Evolutionary conservation across 1,140 invertebrate genomes (phyloP), one percentile per base, ranked within the genome.

Genomic region (Asbolus verrucosus): DNA sequence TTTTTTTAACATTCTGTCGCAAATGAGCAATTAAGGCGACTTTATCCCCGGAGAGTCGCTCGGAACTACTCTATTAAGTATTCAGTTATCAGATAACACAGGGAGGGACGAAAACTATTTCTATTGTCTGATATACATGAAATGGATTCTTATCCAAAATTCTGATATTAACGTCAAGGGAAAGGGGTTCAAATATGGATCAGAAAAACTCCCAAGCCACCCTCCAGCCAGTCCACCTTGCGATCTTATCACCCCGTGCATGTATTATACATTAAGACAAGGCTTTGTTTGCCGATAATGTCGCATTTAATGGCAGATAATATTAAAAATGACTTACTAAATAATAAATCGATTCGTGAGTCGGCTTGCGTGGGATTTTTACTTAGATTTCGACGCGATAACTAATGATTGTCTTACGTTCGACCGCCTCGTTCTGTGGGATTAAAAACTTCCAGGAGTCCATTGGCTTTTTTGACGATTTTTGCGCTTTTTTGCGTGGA

Each of bases 241-340:
- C 39, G 62, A 75, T 73, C 30, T 62, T 72, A 70, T 68, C 68
- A 30, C 41, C 6, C 16, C 16, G 30, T 24, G 46, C 59, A 72
- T 72, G 61, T 63, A 70, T 70, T 70, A 73, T 62, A 75, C 72
- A 76, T 74, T 72, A 76, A 74, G 74, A 76, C 74, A 69, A 71
- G 67, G 68, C 50, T 69, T 70, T 71, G 68, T 71, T 70, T 70
- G 60, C 63, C 24, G 60, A 67, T 73, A 75, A 74, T 72, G 74
- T 66, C 61, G 67, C 71, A 74, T 70, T 76, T 67, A 70, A 70
- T 70, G 70, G 65, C 70, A 62, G 61, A 76, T 73, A 74, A 69
- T 74, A 73, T 73, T 70, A 73, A 73, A 73, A 73, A 73, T 70
- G 68, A 70, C 67, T 73, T 71, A 72, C 65, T 77, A 75, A 77